Conservation (phyloP, 2,797 vertebrate species). For the Euthynnus affinis region DNA sequence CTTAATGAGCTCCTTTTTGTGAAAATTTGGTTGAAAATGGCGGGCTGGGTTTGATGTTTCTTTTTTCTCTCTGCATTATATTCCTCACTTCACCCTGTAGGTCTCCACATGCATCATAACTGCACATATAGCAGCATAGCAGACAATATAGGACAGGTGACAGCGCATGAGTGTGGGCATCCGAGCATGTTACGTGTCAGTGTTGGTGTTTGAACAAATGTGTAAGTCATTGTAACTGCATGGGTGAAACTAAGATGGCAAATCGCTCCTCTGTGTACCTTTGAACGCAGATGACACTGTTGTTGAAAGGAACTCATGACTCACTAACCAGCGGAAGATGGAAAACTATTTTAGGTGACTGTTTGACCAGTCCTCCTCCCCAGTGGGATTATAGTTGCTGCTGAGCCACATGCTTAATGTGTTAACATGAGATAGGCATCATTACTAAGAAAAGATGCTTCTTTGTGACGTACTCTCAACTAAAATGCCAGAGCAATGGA, state of each 20-base stretch:
- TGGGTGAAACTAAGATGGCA: conserved; percentile 8
- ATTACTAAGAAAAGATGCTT: conserved; percentile 25
- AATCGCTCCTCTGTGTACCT: conserved; percentile 3
- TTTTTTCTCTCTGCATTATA: background rate
- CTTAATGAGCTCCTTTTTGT: background rate
- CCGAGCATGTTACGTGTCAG: conserved; percentile 31
- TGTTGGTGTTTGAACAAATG: conserved; percentile 6
- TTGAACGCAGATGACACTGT: conserved; percentile 1
- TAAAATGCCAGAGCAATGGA: conserved; percentile 40
- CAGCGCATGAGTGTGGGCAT: conserved; percentile 3
- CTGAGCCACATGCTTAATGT: background rate
- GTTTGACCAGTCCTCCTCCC: conserved; percentile 29
- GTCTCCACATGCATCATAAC: background rate
- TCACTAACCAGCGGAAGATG: conserved; percentile 34
- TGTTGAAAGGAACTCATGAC: conserved; percentile 31
- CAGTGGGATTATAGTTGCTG: conserved; percentile 6
- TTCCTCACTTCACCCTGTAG: conserved; percentile 12
- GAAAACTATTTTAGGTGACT: conserved; percentile 36
- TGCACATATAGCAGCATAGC: background rate
- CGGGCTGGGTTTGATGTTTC: background rate
- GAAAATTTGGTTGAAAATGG: background rate
- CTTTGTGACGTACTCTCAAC: conserved; percentile 27
- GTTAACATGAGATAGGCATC: conserved; percentile 30
- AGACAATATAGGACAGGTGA: conserved; percentile 20
- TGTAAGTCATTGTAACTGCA: conserved; percentile 10